These are phyloP conservation scores for Brachionichthys hirsutus DNA, from an alignment of 2,113 vertebrate genomes.

Conservation along the genomic window DNA sequence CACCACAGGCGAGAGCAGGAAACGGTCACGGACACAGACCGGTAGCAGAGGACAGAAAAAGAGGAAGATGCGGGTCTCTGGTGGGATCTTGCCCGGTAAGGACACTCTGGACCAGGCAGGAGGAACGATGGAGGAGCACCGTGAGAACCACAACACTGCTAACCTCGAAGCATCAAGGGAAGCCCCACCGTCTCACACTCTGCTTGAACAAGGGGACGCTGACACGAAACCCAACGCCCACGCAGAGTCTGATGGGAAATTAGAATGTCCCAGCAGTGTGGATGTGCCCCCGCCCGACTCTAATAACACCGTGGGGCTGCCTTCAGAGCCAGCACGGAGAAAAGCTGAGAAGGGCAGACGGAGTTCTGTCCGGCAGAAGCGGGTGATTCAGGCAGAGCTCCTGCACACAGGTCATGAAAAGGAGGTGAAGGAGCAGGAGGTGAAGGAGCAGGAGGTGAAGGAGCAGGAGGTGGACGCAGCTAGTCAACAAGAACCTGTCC, in stretches of 20 bases:
- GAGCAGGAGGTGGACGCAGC: neutral
- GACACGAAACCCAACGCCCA: neutral
- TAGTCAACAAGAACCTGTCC: slow-evolving; percentile 5
- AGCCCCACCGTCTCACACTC: neutral
- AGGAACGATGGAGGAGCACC: neutral
- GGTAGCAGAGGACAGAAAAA: slow-evolving; percentile 21
- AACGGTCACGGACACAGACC: neutral
- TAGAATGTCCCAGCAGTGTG: neutral
- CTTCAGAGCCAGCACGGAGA: neutral
- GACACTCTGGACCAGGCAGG: slow-evolving; percentile 6
- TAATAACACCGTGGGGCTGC: neutral
- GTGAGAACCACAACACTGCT: slow-evolving; percentile 21
- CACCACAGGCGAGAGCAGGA: neutral
- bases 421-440: slow-evolving; percentile 14
- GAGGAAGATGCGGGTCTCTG: slow-evolving; percentile 30
- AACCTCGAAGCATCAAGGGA: neutral
- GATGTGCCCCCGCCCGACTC: neutral
- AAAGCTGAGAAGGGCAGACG: slow-evolving; percentile 1
- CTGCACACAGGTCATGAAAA: slow-evolving; percentile 17
- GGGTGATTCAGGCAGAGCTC: neutral
- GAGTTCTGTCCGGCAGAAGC: neutral
- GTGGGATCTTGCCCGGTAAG: neutral
- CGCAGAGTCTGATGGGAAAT: slow-evolving; percentile 5
- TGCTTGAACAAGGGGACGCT: neutral
- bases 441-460: slow-evolving; percentile 4